Percentiles rank a stretch among this genome's conserved stretches.
These are phyloP conservation scores for Trachops cirrhosus DNA, from an alignment of 2,797 vertebrate genomes.

Conservation along the genomic window DNA sequence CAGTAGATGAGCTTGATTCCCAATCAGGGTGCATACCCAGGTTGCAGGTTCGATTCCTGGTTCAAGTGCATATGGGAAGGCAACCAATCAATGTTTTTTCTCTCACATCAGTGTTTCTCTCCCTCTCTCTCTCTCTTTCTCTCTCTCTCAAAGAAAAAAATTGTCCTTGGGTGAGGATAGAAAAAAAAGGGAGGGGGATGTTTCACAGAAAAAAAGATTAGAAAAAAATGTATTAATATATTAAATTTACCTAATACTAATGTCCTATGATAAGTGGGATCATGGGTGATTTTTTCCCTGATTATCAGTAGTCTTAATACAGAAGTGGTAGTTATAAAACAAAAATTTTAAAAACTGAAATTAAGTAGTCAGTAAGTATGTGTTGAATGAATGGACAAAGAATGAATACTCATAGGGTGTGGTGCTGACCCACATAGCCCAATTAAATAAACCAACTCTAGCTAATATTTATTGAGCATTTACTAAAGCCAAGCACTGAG, in stretches of 20 bases:
- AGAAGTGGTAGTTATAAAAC: constrained; percentile 1
- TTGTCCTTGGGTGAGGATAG: not conserved
- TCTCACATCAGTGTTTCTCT: not conserved
- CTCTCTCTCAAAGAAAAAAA: not conserved
- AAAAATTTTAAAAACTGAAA: not conserved
- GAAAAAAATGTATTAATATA: not conserved
- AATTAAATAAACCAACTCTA: not conserved
- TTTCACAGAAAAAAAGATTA: not conserved
- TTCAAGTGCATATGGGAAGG: not conserved
- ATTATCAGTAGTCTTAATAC: not conserved
- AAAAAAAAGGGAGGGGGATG: not conserved
- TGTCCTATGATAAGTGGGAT: not conserved
- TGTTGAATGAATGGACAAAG: constrained; percentile 20
- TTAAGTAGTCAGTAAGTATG: not conserved
- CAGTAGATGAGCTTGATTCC: not conserved
- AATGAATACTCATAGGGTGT: not conserved
- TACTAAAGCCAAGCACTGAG: not conserved
- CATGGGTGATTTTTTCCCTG: not conserved
- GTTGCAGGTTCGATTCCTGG: not conserved
- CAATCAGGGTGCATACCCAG: not conserved
- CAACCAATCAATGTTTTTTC: not conserved
- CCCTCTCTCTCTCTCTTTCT: not conserved
- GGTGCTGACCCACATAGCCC: not conserved
- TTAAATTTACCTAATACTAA: not conserved
- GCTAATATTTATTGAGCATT: constrained; percentile 40